Percentiles rank a stretch among this genome's conserved stretches.
These are phyloP conservation scores for Drosophila borborema DNA, from an alignment of 2,888 invertebrate genomes.

Conservation along the genomic window DNA sequence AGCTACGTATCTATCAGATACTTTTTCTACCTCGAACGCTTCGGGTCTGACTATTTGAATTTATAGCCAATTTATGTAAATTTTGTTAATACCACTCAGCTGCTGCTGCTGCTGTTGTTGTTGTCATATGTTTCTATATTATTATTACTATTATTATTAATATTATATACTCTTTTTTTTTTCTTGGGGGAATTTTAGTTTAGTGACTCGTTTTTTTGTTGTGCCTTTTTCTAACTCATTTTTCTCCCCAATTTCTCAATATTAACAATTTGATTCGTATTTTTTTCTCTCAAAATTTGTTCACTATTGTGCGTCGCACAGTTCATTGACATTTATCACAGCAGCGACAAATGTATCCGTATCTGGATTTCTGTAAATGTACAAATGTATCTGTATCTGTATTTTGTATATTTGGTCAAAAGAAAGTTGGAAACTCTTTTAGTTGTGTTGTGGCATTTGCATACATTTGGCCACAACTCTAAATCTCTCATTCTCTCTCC, in stretches of 20 bases:
- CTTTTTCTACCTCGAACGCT: conserved; percentile 32
- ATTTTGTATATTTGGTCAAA: conserved; percentile 38
- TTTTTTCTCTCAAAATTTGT: conserved; percentile 35
- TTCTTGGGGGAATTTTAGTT: conserved; percentile 20
- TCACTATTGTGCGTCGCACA: conserved; percentile 27
- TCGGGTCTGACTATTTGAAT: conserved; percentile 68
- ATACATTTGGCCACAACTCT: conserved; percentile 68
- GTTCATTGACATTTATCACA: conserved; percentile 69
- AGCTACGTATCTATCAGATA: conserved; percentile 56
- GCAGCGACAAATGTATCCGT: conserved; percentile 36
- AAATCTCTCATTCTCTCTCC: background rate
- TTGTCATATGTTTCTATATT: conserved; percentile 49
- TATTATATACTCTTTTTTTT: conserved; percentile 15
- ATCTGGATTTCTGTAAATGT: conserved; percentile 27
- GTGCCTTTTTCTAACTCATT: conserved; percentile 24
- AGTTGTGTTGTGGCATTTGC: conserved; percentile 56
- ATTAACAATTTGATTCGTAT: conserved; percentile 31
- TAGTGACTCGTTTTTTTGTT: conserved; percentile 29
- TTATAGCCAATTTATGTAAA: conserved; percentile 78
- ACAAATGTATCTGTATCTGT: conserved; percentile 15
- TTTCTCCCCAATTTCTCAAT: conserved; percentile 60
- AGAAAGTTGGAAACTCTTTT: conserved; percentile 69
- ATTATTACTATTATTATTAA: conserved; percentile 12
- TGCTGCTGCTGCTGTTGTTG: conserved; percentile 8
- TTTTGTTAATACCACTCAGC: conserved; percentile 63